Base-by-base conservation (phyloP, 2,797 vertebrate species). In the Trichosurus vulpecula region DNA sequence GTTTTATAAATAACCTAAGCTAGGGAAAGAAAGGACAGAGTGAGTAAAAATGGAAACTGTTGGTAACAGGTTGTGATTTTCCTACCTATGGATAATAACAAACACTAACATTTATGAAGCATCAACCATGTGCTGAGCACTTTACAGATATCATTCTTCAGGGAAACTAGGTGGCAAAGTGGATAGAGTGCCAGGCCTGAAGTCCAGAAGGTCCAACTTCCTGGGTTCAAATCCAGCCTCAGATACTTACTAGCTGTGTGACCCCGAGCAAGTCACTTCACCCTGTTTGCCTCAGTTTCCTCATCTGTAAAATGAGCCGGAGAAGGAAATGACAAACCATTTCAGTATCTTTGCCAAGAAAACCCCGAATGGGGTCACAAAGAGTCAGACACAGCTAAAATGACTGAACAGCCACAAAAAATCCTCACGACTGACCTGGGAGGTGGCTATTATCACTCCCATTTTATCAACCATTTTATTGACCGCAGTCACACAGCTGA, bases 131-230 rank as follows among this genome's bases (percentile, higher is more conserved):
- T 12, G 41, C 74, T 87, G 27, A 87, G 22, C 3, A 47, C 41
- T 87, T 87, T 87, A 47, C 41, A 47, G 41, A 74, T 74, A 41
- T 51, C 6, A 11, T 12, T 58, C 57, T 30, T 58, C 10, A 74
- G 19, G 58, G 58, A 3, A 35, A 0, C n/a, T 74, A 41, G 6
- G 16, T 22, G n/a, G 16, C n/a, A 74, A 74, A 41, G 6, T 10
- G 19, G 19, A 41, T 41, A 2, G n/a, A 74, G 2, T 25, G 16
- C 6, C 0, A 0, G 66, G 0, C 35, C 3, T 66, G 14, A 19
- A n/a, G 14, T 66, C 35, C 66, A 5, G 14, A 35, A 66, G 14
- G 16, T 19, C 41, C n/a, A 22, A 74, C 61, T 19, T n/a, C 35
- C 35, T 66, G 61, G 66, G 6, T 66, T n/a, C 35, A 66, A n/a